Conservation (phyloP, 2,113 vertebrate species). For the Phyllostomus discolor region DNA sequence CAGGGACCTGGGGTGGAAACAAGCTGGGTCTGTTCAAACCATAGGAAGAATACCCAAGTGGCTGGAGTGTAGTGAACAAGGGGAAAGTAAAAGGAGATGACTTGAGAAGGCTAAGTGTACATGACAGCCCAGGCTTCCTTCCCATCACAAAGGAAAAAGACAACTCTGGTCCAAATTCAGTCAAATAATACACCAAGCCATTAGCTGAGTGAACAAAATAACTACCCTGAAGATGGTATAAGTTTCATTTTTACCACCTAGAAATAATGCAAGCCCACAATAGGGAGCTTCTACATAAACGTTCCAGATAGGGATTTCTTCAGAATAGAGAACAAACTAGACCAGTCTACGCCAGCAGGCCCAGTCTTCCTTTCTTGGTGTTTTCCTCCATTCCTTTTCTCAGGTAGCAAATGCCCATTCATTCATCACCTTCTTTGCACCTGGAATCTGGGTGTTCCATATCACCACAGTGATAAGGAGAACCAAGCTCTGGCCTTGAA, state of each 20-base stretch:
- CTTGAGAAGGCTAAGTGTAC: not conserved
- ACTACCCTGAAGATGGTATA: not conserved
- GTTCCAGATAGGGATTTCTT: not conserved
- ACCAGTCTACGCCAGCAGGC: not conserved
- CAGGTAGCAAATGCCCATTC: not conserved
- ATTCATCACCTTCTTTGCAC: slow-evolving; percentile 27
- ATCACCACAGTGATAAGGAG: slow-evolving; percentile 23
- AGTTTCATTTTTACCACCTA: not conserved
- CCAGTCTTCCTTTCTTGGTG: not conserved
- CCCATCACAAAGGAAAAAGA: not conserved
- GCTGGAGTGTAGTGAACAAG: not conserved
- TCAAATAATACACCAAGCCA: not conserved
- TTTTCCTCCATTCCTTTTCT: not conserved
- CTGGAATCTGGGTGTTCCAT: slow-evolving; percentile 31
- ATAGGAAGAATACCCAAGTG: not conserved
- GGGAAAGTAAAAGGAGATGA: not conserved
- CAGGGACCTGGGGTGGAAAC: not conserved
- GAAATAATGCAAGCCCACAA: not conserved
- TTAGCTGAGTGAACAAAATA: not conserved
- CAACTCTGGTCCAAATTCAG: not conserved
- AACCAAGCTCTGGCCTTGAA: slow-evolving; percentile 7
- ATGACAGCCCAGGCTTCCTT: not conserved
- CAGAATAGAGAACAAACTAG: not conserved
- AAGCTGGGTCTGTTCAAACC: not conserved
- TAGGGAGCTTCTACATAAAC: not conserved